These are phyloP conservation scores for Eulemur mongoz DNA, from an alignment of 2,797 vertebrate genomes.

Conservation along the genomic window DNA sequence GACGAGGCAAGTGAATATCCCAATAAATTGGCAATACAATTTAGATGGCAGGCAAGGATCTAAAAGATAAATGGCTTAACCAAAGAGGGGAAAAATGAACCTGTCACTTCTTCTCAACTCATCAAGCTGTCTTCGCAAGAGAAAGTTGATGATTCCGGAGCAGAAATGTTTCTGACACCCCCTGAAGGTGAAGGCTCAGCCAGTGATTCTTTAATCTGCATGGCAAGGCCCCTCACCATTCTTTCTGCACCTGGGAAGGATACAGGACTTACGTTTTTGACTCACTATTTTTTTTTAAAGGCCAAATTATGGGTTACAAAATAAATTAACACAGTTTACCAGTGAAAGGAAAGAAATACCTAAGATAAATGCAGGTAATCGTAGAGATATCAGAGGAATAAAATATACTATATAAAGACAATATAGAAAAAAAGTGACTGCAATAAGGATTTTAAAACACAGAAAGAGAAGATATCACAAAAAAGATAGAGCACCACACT, in stretches of 20 bases:
- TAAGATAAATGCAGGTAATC: rapidly evolving
- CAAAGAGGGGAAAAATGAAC: constrained; percentile 69
- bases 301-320: neutral
- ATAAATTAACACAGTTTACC: neutral
- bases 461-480: rapidly evolving
- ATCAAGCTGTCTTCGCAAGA: neutral
- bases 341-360: neutral
- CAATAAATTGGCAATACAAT: constrained; percentile 74
- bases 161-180: neutral
- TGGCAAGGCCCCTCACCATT: rapidly evolving
- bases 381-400: rapidly evolving
- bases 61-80: constrained; percentile 73
- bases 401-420: rapidly evolving
- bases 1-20: constrained; percentile 49
- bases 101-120: constrained; percentile 61
- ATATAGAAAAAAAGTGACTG: rapidly evolving
- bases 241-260: rapidly evolving
- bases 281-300: neutral
- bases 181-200: neutral
- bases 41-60: constrained; percentile 62
- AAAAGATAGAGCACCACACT: rapidly evolving
- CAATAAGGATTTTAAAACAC: rapidly evolving
- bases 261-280: rapidly evolving
- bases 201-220: neutral
- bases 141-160: neutral